phyloP scores from a whole-genome alignment of 2,113 vertebrate genomes.

The Heterotilapia buettikoferi region DNA sequence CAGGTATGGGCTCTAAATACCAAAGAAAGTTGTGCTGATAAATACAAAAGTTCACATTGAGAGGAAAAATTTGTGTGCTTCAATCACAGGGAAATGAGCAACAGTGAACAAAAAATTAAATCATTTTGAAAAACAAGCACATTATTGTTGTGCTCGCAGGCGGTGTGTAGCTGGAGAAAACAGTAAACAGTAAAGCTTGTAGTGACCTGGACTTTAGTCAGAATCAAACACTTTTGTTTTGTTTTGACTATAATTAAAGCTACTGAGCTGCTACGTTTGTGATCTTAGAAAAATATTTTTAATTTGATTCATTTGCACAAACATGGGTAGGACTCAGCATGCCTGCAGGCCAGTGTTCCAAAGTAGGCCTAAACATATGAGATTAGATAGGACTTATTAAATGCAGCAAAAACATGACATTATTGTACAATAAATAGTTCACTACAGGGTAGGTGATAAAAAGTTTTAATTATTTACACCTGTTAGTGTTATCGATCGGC shows the following conservation, averaged over 20 bases:
- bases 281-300: not conserved
- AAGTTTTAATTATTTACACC: not conserved
- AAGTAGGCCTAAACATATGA: not conserved
- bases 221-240: not conserved
- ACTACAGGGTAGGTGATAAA: not conserved
- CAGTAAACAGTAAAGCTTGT: not conserved
- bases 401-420: not conserved
- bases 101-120: not conserved
- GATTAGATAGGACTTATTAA: not conserved
- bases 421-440: not conserved
- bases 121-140: not conserved
- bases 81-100: not conserved
- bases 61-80: not conserved
- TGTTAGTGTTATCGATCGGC: not conserved
- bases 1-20: not conserved
- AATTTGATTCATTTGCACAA: not conserved
- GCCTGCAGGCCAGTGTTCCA: not conserved
- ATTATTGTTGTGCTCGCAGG: not conserved
- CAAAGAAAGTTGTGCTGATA: not conserved
- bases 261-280: not conserved
- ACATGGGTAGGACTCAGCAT: not conserved
- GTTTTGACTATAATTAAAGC: not conserved
- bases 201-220: not conserved
- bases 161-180: not conserved
- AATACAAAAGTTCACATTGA: not conserved